Evolutionary conservation across 2,888 invertebrate species (phyloP).

Genomic region (Nesidiocoris tenuis): DNA sequence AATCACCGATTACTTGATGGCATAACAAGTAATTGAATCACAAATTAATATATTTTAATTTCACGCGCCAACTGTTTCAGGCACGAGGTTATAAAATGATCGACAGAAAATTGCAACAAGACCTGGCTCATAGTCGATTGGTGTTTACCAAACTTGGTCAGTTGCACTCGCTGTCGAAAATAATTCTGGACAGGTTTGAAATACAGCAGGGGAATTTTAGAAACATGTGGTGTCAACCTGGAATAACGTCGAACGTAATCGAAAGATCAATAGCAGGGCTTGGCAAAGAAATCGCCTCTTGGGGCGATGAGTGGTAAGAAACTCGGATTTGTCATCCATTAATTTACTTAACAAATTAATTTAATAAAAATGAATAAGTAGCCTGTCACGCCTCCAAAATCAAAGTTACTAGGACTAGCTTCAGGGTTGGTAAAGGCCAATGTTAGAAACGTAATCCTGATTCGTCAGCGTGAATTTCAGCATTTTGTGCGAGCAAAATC

Average conservation of each 20-base stretch:
- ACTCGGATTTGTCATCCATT: too few species aligned
- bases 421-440: too few species aligned
- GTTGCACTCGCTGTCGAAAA: slow-evolving; percentile 41
- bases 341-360: too few species aligned
- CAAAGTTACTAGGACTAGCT: too few species aligned
- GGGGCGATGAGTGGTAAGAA: slow-evolving; percentile 25
- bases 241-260: neutral
- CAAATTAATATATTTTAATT: too few species aligned
- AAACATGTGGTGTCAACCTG: neutral
- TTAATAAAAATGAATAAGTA: too few species aligned
- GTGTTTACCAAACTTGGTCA: slow-evolving; percentile 38
- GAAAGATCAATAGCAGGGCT: neutral
- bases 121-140: slow-evolving; percentile 27
- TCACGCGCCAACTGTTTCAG: neutral
- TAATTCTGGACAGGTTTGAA: slow-evolving; percentile 13
- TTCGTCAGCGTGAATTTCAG: too few species aligned
- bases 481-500: too few species aligned
- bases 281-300: neutral
- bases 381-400: too few species aligned
- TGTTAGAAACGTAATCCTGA: too few species aligned
- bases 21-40: neutral
- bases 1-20: neutral
- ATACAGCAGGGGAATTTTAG: slow-evolving; percentile 7
- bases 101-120: slow-evolving; percentile 35
- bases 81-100: slow-evolving; percentile 1